phyloP scores from a whole-genome alignment of 2,113 vertebrate species.

The Nansenia antarctica region DNA sequence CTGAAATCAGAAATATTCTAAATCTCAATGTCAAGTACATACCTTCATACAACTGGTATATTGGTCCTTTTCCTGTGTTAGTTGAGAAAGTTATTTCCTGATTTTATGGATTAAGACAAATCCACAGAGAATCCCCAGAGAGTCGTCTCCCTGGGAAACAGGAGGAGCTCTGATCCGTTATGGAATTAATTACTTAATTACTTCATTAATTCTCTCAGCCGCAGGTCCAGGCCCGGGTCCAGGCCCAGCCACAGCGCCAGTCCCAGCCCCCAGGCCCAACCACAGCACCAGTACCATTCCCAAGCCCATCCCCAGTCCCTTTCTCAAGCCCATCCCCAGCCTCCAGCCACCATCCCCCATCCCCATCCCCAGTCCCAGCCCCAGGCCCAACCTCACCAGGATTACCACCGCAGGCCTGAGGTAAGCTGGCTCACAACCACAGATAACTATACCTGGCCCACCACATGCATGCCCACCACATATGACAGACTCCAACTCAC shows the following conservation, averaged over 20 bases:
- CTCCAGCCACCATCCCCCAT: too few relatives aligned
- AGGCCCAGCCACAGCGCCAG: not conserved
- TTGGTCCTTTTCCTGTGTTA: not conserved
- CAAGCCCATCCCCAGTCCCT: too few relatives aligned
- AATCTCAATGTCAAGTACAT: not conserved
- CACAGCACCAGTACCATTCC: not conserved
- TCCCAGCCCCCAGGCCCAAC: not conserved
- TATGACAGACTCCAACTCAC: too few relatives aligned
- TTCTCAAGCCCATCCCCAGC: too few relatives aligned
- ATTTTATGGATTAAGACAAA: constrained; percentile 2
- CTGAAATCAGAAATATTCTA: not conserved
- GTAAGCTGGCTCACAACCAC: too few relatives aligned
- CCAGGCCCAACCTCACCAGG: too few relatives aligned
- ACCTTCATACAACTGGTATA: not conserved
- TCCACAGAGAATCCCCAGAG: not conserved
- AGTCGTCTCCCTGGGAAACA: constrained; percentile 10
- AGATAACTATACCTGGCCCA: too few relatives aligned
- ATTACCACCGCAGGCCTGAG: too few relatives aligned
- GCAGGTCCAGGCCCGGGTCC: not conserved
- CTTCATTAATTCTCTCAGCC: not conserved
- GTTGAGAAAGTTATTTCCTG: not conserved
- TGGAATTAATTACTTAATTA: not conserved
- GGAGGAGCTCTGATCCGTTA: not conserved
- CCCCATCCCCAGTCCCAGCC: too few relatives aligned
- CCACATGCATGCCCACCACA: too few relatives aligned